Evolutionary conservation across 2,113 vertebrate genomes (phyloP), one percentile per base, ranked within the genome.

Genomic region (Anoplopoma fimbria): DNA sequence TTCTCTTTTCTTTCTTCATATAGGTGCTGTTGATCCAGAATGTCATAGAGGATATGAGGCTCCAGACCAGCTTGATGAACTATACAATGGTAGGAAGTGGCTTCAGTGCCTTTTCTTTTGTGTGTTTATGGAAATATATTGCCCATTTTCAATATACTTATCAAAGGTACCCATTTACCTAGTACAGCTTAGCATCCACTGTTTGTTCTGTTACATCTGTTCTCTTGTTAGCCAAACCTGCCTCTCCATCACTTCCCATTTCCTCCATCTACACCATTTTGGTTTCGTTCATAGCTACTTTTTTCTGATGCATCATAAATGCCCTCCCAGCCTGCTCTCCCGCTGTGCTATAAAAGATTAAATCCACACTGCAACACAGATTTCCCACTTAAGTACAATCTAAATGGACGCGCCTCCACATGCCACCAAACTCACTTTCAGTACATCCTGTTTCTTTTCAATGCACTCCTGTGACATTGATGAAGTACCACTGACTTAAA

Each of bases 301-400:
- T 82, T 83, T 85, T 77, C 36, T 64, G 34, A 84, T 58, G 53
- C 34, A 33, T 73, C 42, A 45, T 75, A 86, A 84, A 84, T 75
- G 45, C 36, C 67, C 57, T 38, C 29, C 45, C 15, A n/a, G 23
- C 47, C 29, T 75, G 27, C 23, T 76, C 36, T 68, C 67, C n/a
- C 1, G 14, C 82, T 74, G 64, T 27, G 27, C 42, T 49, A 45
- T 74, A 36, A 80, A 78, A 75, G 53, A 82, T 81, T 51, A 53
- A 65, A n/a, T 63, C 34, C 60, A 47, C 53, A 49, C 60, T 17
- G 3, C 65, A 53, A 10, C n/a, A 51, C 49, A 77, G 42, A 77
- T 63, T 31, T 25, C 77, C 62, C 68, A 69, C 58, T 81, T 78
- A 71, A 23, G 65, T 85, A 75, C 21, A 63, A 61, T 60, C 45